phyloP scores from a whole-genome alignment of 2,888 invertebrate genomes.

The Diarsia rubi region DNA sequence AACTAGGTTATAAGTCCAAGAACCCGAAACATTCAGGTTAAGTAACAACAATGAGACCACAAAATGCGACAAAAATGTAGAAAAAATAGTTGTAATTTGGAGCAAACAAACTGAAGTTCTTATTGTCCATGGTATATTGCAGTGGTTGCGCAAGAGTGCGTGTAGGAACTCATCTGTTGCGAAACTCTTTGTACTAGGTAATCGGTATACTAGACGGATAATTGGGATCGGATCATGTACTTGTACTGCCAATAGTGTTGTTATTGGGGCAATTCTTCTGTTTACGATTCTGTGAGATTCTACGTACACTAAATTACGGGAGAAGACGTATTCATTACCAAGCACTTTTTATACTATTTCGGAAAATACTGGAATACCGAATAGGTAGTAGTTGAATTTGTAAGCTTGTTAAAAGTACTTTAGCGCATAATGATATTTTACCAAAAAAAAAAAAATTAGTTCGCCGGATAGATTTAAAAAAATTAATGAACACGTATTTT shows the following conservation, averaged over 20 bases:
- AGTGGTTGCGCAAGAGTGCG: slow-evolving; percentile 34
- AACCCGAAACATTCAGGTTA: slow-evolving; percentile 6
- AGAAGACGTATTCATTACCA: neutral
- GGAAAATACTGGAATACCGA: neutral
- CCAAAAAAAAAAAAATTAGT: too few species aligned
- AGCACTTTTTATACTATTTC: neutral
- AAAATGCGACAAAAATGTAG: slow-evolving; percentile 3
- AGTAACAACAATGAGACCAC: neutral
- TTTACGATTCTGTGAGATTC: slow-evolving; percentile 24
- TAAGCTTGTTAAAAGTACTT: neutral
- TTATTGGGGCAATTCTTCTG: slow-evolving; percentile 23
- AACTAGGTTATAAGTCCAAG: slow-evolving; percentile 14
- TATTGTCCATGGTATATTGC: slow-evolving; percentile 35
- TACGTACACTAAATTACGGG: neutral
- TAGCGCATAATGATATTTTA: too few species aligned
- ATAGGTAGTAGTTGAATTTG: neutral
- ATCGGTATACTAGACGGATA: slow-evolving; percentile 27
- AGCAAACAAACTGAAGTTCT: slow-evolving; percentile 4
- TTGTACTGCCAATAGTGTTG: slow-evolving; percentile 10
- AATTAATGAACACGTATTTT: too few species aligned
- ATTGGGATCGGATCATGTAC: slow-evolving; percentile 35
- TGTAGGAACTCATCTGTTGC: slow-evolving; percentile 31
- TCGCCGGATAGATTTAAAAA: too few species aligned
- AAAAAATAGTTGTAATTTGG: slow-evolving; percentile 10
- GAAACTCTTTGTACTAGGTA: slow-evolving; percentile 36